phyloP scores from a whole-genome alignment of 2,797 vertebrate species.

The Halcyon leucocephala region DNA sequence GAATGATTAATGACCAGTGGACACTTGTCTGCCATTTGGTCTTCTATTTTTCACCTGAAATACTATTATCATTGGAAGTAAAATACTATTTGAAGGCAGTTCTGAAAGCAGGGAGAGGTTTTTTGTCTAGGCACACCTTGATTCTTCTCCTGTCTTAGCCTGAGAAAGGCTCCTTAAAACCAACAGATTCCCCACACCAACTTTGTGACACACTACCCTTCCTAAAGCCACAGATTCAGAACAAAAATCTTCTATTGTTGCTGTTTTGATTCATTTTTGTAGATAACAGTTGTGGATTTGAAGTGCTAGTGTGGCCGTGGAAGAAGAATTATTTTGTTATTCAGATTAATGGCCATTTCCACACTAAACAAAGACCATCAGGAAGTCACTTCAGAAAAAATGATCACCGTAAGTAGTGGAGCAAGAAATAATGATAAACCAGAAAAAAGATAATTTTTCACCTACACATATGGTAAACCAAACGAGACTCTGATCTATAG shows the following conservation, averaged over 20 bases:
- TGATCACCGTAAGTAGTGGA: not conserved
- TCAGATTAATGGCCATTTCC: not conserved
- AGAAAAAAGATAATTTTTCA: not conserved
- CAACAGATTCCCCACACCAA: not conserved
- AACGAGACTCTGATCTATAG: not conserved
- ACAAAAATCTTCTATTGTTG: not conserved
- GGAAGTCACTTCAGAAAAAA: not conserved
- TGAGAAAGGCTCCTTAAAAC: not conserved
- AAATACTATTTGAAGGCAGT: not conserved
- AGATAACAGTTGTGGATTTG: not conserved
- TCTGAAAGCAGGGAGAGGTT: not conserved
- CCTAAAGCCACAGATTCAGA: not conserved
- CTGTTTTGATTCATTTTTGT: not conserved
- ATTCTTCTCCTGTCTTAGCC: not conserved
- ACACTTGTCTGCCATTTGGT: not conserved
- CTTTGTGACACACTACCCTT: not conserved
- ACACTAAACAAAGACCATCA: not conserved
- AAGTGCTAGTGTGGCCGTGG: not conserved
- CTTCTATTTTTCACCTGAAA: not conserved
- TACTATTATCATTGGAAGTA: not conserved
- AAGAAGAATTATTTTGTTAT: not conserved
- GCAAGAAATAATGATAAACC: not conserved
- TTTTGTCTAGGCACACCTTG: not conserved
- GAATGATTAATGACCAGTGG: not conserved
- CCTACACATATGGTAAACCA: not conserved